Percentiles rank a stretch among this genome's conserved stretches.
Evolutionary conservation across 2,888 invertebrate genomes (phyloP).

Genomic region (Drosophila melanosoma): DNA sequence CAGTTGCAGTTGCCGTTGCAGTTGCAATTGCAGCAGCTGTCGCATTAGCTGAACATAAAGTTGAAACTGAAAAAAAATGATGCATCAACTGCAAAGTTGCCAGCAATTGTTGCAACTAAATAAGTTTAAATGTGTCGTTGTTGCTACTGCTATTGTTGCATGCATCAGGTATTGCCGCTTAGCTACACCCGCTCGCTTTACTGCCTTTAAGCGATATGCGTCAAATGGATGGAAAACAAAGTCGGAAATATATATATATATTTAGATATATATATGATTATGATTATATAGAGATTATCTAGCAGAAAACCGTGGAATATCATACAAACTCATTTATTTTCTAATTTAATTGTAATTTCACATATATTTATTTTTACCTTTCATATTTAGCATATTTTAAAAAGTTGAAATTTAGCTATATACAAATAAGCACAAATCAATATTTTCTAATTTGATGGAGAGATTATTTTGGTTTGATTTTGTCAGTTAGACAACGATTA

Average conservation of each 20-base stretch:
- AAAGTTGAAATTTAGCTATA: neutral
- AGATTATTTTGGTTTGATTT: neutral
- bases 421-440: neutral
- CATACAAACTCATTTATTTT: neutral
- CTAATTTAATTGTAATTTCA: neutral
- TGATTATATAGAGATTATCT: neutral
- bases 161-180: conserved; percentile 40
- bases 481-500: neutral
- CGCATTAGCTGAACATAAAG: conserved; percentile 66
- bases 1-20: conserved; percentile 8
- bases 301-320: neutral
- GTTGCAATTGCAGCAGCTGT: conserved; percentile 30
- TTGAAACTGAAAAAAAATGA: conserved; percentile 61
- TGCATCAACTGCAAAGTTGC: conserved; percentile 58
- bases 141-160: conserved; percentile 8
- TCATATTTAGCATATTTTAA: neutral
- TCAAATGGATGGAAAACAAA: conserved; percentile 62
- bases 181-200: conserved; percentile 4
- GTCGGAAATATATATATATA: conserved; percentile 5
- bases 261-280: neutral
- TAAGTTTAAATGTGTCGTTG: conserved; percentile 22
- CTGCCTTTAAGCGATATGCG: conserved; percentile 47
- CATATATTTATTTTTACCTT: neutral
- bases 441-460: neutral
- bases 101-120: conserved; percentile 30